Base-by-base conservation (phyloP, 2,888 invertebrate species). In the Drosophila kambysellisi region DNA sequence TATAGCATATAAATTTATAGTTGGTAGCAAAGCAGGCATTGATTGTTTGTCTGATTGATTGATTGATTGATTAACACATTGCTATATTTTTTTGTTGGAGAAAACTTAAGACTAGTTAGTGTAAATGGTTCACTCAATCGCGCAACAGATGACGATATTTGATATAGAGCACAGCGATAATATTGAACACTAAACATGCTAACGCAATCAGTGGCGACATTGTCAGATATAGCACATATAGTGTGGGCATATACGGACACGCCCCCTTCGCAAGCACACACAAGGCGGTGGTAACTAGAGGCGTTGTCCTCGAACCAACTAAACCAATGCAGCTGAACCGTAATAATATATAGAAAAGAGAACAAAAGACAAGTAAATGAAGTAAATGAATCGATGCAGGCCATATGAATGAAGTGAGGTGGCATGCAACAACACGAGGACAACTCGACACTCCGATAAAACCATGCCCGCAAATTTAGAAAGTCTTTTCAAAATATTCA, bases 191-290 rank as follows among this genome's bases (percentile, higher is more conserved):
- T 76, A 92, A 86, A 76, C 92, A 92, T 91, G 92, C 91, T 67
- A 92, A 76, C 70, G 92, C 86, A 79, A 92, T 84, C 83, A 90
- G 83, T 81, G 92, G 90, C 86, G 92, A 92, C 90, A 92, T 89
- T 77, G 92, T 91, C 83, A 92, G 74, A 83, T 91, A 92, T 63
- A 92, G 85, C 77, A 90, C 86, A 88, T 91, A 88, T 66, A 92
- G 72, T 79, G 92, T 90, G 66, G 92, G 92, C 79, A 92, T 85
- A 82, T 91, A 87, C 72, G 92, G 92, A 88, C 86, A 92, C 88
- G 92, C 91, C 87, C 91, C 91, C 87, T 88, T 91, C 75, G 89
- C 90, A 79, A 92, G 90, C 85, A 85, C 86, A 87, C 88, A 87
- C 79, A 91, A 81, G 83, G 89, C 87, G 83, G 83, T 84, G 70